Evolutionary conservation across 1,140 invertebrate species (phyloP).

Genomic region (Pogonus chalceus): DNA sequence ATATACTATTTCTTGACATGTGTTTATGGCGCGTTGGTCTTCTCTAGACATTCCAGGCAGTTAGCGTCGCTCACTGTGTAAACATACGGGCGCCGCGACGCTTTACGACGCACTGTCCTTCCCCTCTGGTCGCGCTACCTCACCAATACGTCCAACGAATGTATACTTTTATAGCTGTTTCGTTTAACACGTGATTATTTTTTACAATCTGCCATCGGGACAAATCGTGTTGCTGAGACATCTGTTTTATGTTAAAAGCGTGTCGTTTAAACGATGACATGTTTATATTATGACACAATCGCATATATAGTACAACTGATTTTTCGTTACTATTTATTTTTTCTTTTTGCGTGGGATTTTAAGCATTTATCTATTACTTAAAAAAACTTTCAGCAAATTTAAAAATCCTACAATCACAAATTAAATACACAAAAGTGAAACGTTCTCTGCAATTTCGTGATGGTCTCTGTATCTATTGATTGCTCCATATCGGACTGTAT

Average conservation of each 20-base stretch:
- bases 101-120: constrained; percentile 13
- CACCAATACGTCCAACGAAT: no score
- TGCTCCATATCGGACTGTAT: background rate
- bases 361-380: no score
- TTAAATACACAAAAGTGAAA: no score
- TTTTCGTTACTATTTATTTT: no score
- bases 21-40: constrained; percentile 1
- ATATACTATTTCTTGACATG: constrained; percentile 3
- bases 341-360: no score
- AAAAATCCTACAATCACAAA: no score
- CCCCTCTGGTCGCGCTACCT: no score
- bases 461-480: background rate
- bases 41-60: constrained; percentile 3
- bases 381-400: no score
- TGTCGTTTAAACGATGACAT: background rate
- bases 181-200: constrained; percentile 1
- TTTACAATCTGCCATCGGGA: background rate
- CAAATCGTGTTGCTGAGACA: background rate
- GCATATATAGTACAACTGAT: no score
- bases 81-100: constrained; percentile 18
- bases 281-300: background rate
- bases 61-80: constrained; percentile 12
- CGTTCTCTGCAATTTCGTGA: background rate
- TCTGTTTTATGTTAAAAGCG: background rate
- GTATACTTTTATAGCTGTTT: constrained; percentile 2